These are phyloP conservation scores for Pentalonia nigronervosa DNA, from an alignment of 1,140 invertebrate genomes.

Conservation along the genomic window DNA sequence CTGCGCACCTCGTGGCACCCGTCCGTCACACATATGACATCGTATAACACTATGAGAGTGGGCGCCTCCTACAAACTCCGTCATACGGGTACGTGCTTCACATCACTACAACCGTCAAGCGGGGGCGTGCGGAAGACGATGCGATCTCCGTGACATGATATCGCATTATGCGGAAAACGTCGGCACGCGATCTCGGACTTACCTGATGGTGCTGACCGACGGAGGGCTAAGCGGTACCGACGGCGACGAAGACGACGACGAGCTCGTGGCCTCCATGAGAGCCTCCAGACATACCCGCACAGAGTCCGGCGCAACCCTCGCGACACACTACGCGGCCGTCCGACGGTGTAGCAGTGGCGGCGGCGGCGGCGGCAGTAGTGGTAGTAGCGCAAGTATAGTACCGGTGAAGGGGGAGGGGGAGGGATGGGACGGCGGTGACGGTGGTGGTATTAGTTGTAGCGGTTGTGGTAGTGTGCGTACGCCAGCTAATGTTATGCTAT, in stretches of 20 bases:
- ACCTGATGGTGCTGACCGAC: constrained; percentile 16
- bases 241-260: constrained; percentile 50
- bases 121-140: no score
- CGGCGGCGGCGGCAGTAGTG: neutral
- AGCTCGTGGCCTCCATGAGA: constrained; percentile 59
- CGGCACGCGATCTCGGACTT: neutral
- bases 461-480: neutral
- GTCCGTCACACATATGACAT: no score
- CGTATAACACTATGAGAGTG: neutral
- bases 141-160: neutral
- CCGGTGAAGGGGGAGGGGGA: no score
- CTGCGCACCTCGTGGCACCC: no score
- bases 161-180: neutral
- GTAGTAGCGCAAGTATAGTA: neutral
- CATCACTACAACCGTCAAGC: no score
- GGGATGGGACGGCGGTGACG: neutral
- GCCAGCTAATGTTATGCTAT: neutral
- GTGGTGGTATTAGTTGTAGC: neutral
- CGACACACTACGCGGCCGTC: constrained; percentile 33
- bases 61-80: neutral
- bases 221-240: constrained; percentile 33
- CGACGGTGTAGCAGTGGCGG: neutral
- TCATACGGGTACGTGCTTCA: neutral
- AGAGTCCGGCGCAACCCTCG: constrained; percentile 52
- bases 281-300: constrained; percentile 55